A percentile compares a stretch with the other conserved stretches of the same genome.
phyloP scores from a whole-genome alignment of 2,113 vertebrate species.

The Egretta garzetta region DNA sequence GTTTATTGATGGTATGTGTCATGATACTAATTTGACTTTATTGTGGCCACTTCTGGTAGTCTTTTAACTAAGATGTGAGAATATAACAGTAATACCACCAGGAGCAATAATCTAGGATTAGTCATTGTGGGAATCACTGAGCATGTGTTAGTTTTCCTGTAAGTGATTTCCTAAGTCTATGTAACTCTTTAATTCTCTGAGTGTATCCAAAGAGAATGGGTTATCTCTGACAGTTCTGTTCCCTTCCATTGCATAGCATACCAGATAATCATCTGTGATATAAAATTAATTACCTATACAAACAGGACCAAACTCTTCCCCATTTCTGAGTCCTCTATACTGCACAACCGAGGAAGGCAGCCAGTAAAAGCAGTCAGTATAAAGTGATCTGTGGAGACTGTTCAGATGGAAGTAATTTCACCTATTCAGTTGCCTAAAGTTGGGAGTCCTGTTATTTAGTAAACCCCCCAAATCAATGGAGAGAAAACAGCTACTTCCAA shows the following conservation, averaged over 20 bases:
- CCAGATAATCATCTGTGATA: not conserved
- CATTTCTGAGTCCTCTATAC: not conserved
- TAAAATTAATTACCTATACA: not conserved
- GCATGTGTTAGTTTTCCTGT: not conserved
- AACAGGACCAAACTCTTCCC: not conserved
- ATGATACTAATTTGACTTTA: not conserved
- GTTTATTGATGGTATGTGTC: not conserved
- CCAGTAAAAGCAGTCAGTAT: not conserved
- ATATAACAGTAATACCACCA: not conserved
- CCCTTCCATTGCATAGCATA: not conserved
- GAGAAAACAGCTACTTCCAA: not conserved
- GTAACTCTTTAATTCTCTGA: not conserved
- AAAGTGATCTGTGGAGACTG: not conserved
- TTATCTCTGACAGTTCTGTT: not conserved
- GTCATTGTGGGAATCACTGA: not conserved
- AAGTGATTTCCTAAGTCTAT: not conserved
- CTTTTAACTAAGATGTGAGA: not conserved
- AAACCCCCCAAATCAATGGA: not conserved
- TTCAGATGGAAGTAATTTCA: not conserved
- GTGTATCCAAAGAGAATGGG: not conserved
- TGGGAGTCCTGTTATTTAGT: not conserved
- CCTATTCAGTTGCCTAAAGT: not conserved
- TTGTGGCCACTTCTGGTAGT: not conserved
- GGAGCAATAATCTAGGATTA: not conserved
- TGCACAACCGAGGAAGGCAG: not conserved